phyloP scores from a whole-genome alignment of 2,113 vertebrate species.

The Oreochromis aureus region DNA sequence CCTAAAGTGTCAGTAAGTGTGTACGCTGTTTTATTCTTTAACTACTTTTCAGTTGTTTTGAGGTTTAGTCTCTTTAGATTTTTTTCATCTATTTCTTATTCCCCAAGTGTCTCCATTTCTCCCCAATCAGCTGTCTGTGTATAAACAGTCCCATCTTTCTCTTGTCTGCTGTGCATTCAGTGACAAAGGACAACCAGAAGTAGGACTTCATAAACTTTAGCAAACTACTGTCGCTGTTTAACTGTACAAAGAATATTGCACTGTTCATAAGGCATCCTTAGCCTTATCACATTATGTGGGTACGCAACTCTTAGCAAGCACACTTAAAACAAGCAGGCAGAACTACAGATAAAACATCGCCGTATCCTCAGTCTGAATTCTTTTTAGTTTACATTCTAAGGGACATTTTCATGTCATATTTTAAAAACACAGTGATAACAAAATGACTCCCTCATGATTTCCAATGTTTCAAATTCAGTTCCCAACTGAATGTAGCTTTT shows the following conservation, averaged over 20 bases:
- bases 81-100: not conserved
- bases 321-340: not conserved
- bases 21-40: not conserved
- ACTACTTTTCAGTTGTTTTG: not conserved
- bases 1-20: too few relatives aligned
- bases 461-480: not conserved
- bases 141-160: not conserved
- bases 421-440: not conserved
- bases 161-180: not conserved
- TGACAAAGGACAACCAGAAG: not conserved
- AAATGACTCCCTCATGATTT: not conserved
- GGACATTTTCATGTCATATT: not conserved
- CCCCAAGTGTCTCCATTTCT: rapidly evolving
- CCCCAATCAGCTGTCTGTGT: not conserved
- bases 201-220: not conserved
- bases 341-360: not conserved
- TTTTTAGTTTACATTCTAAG: not conserved
- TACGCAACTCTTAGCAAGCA: not conserved
- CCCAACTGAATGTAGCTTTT: rapidly evolving
- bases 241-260: not conserved
- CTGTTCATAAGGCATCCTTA: not conserved
- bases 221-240: not conserved
- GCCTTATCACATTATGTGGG: not conserved
- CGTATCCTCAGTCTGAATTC: not conserved
- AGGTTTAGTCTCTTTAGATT: not conserved